Evolutionary conservation across 2,113 vertebrate genomes (phyloP), one percentile per base, ranked within the genome.

Genomic region (Prolemur simus): DNA sequence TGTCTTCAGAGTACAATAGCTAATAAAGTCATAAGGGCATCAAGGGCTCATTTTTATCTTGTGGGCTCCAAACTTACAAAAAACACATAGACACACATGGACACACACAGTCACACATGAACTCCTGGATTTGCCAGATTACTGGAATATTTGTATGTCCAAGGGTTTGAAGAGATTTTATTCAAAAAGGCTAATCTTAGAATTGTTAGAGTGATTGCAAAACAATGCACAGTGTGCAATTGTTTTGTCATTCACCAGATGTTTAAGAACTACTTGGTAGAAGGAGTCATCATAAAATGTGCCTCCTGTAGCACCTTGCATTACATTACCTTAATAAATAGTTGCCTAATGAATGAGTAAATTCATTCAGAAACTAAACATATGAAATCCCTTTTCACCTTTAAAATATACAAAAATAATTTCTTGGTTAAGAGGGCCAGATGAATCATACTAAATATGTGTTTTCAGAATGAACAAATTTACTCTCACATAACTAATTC

Each of bases 1-100:
- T 97, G 96, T 98, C 92, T 89, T 97, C 89, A 90, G 82, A 96
- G 95, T 94, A 94, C 95, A 98, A 97, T 95, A 97, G 96, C 92
- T 97, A 98, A 94, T 94, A 97, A 95, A 97, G 87, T 84, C 87
- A 76, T 63, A 97, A 98, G 95, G 98, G 56, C 92, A 95, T 49
- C 32, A 39, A 97, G 23, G 93, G 94, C 87, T 96, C 56, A 83
- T 98, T 96, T 98, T 97, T 96, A 98, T 98, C 63, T 73, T 94
- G 73, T 95, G 84, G 81, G 34, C 80, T 81, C 56, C 84, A 56
- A 90, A 86, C 64, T 84, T 89, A 94, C 42, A 98, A 97, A 95
- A 96, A 54, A 6, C 7, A 68, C 69, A 84, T 12, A 88, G 34
- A 89, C 2, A 12, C 54, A 76, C 2, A 34, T 13, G 25, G 2